These are phyloP conservation scores for Natator depressus DNA, from an alignment of 2,113 vertebrate genomes.

Conservation along the genomic window DNA sequence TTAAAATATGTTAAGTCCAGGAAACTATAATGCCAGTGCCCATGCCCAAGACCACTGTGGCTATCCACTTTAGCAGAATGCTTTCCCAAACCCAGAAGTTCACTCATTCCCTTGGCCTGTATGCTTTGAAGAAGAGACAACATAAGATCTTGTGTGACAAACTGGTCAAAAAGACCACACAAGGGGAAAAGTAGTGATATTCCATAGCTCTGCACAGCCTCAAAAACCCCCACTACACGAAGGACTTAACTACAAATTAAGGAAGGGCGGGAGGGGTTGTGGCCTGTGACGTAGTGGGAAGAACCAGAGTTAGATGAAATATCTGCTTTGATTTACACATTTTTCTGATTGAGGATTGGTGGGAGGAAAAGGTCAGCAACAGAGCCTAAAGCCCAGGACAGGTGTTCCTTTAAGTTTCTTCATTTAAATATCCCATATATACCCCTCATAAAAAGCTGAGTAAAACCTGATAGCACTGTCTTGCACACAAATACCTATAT, in stretches of 20 bases:
- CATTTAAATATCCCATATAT: accelerated
- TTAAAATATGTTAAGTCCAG: background rate
- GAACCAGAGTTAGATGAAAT: accelerated
- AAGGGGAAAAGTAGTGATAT: accelerated
- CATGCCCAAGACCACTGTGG: too few species aligned
- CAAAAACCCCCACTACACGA: accelerated
- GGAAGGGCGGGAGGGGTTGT: background rate
- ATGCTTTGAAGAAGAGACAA: background rate
- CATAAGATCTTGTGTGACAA: background rate
- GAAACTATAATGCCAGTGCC: too few species aligned
- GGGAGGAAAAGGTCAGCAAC: background rate
- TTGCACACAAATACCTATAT: accelerated
- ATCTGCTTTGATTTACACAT: accelerated
- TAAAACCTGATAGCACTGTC: background rate
- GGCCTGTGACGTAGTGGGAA: background rate
- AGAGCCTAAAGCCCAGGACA: background rate
- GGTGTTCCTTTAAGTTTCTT: background rate
- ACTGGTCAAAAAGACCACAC: background rate
- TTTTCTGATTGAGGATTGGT: background rate
- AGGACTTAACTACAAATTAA: accelerated
- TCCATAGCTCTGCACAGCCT: accelerated
- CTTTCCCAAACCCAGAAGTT: background rate
- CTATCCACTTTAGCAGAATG: accelerated
- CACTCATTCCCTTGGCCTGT: background rate
- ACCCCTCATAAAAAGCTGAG: too few species aligned